Evolutionary conservation across 2,888 invertebrate species (phyloP).

Genomic region (Bruchidius siliquastri): DNA sequence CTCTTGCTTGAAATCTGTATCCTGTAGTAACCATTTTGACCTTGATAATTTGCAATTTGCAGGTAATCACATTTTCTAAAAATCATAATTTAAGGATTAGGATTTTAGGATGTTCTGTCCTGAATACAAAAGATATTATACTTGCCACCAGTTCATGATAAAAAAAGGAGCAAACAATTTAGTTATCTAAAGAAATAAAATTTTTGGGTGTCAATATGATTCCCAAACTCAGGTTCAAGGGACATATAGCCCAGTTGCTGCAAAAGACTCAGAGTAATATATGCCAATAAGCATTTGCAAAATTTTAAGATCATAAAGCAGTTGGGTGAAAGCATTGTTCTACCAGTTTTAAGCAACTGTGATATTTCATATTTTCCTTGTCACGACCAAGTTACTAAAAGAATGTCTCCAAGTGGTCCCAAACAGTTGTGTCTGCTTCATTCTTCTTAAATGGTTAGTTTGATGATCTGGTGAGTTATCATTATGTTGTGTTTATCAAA

Average conservation of each 20-base stretch:
- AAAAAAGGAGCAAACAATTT: too few relatives aligned
- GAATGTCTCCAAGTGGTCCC: neutral
- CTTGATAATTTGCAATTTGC: neutral
- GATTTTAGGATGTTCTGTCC: neutral
- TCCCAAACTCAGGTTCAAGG: neutral
- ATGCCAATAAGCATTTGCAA: neutral
- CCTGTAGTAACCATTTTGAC: neutral
- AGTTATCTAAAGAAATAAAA: too few relatives aligned
- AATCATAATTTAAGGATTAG: neutral
- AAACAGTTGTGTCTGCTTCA: neutral
- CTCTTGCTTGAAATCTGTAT: too few relatives aligned
- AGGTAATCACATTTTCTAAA: neutral
- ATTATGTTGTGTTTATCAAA: too few relatives aligned
- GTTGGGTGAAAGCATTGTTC: too few relatives aligned
- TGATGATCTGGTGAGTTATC: too few relatives aligned
- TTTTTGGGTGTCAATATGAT: neutral
- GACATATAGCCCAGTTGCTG: too few relatives aligned
- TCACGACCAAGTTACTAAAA: neutral
- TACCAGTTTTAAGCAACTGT: neutral
- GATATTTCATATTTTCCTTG: constrained; percentile 1
- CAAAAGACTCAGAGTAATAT: too few relatives aligned
- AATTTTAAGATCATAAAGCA: neutral
- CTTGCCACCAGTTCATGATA: too few relatives aligned
- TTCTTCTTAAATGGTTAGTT: neutral
- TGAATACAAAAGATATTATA: too few relatives aligned